phyloP scores from a whole-genome alignment of 2,113 vertebrate genomes.

The Aviceda subcristata region DNA sequence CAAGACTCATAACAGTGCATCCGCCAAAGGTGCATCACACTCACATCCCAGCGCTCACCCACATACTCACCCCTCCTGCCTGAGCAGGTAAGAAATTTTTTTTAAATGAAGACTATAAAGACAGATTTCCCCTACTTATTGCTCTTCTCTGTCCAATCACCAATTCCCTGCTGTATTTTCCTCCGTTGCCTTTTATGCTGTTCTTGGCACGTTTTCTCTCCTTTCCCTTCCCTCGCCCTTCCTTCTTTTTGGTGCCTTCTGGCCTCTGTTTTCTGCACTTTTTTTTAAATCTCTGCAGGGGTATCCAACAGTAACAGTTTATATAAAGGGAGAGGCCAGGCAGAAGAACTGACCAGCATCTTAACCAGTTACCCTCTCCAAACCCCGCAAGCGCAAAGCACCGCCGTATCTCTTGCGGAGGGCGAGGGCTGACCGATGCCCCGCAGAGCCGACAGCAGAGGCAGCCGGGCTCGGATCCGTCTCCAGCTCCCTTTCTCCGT shows the following conservation, averaged over 20 bases:
- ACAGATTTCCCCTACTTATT: neutral
- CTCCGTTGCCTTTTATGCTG: conserved; percentile 5
- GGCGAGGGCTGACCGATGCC: neutral
- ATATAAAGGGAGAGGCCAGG: conserved; percentile 12
- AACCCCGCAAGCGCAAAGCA: neutral
- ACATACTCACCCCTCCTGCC: neutral
- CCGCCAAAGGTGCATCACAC: accelerated
- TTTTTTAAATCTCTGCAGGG: neutral
- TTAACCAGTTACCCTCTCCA: conserved; percentile 1
- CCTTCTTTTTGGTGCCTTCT: neutral
- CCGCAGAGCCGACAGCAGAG: neutral
- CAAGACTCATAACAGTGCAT: accelerated
- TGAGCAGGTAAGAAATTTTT: neutral
- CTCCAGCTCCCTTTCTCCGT: neutral
- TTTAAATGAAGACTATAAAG: neutral
- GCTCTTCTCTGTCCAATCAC: neutral
- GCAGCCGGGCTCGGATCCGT: neutral
- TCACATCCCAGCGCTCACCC: neutral
- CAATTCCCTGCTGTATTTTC: neutral
- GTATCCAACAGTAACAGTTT: conserved; percentile 50
- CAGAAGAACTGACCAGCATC: conserved; percentile 27
- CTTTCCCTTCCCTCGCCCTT: neutral
- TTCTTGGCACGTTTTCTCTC: conserved; percentile 21
- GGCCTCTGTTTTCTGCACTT: conserved; percentile 4
- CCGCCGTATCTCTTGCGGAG: neutral